Evolutionary conservation across 2,797 vertebrate genomes (phyloP), one percentile per base, ranked within the genome.

Genomic region (Somateria mollissima): DNA sequence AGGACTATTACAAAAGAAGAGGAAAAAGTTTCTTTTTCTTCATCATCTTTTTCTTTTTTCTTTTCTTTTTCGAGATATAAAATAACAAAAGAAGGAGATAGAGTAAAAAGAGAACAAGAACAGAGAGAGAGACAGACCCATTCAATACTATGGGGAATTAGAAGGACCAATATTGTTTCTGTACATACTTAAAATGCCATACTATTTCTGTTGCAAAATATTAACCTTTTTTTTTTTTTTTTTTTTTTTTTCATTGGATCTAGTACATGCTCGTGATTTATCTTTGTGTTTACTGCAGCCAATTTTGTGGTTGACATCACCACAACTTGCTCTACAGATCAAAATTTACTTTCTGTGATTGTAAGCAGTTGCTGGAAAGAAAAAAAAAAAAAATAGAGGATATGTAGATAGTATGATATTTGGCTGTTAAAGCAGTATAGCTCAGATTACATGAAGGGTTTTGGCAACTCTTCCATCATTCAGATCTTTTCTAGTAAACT

Each of bases 271-370:
- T 64, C 21, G 1, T 37, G 39, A 60, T 53, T 49, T 49, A 64
- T 22, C 25, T 25, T 11, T 17, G 72, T 14, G 11, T 80, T 74
- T 77, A 1, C 4, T 67, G 11, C 14, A 71, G 2, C 6, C 4
- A 8, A 4, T 83, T 78, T 10, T 61, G 20, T 45, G 69, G 11
- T 2, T 83, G 39, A 27, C 8, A 36, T 70, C 9, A 58, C 36
- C 36, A 28, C 27, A 25, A n/a, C 15, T 15, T 49, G 24, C 13
- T 2, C 0, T 13, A 39, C 0, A 36, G 11, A 53, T 3, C 34
- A 6, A 49, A 60, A 76, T 77, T 45, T 64, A 10, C 9, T 43
- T 43, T 53, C n/a, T 0, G 0, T 51, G 17, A 53, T 17, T 34
- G 37, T 2, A 87, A 51, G 3, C 15, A 20, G 34, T 12, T 86